Conservation (phyloP, 2,797 vertebrate genomes). For the Dryobates pubescens region DNA sequence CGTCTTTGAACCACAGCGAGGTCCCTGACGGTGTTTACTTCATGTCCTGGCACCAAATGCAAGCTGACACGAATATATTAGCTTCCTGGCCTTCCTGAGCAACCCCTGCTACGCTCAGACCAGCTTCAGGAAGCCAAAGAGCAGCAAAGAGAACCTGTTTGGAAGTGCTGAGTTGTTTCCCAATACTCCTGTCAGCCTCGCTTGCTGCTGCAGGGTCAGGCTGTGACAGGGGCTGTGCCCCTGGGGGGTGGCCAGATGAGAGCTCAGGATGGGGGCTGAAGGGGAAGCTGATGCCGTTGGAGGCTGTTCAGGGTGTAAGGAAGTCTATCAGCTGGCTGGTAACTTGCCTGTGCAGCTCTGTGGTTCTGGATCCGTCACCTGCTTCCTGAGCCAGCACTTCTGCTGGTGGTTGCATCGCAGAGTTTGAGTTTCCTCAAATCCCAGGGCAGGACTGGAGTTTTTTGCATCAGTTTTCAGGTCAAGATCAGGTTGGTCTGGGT, state of each 20-base stretch:
- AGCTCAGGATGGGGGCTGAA: fast-evolving
- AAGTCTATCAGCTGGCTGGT: background rate
- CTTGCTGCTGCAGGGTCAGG: background rate
- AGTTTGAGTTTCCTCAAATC: background rate
- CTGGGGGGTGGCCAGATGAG: fast-evolving
- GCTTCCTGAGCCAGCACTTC: background rate
- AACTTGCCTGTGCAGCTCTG: background rate
- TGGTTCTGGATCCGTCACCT: background rate
- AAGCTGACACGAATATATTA: constrained; percentile 63
- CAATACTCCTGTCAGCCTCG: background rate
- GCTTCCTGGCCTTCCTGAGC: constrained; percentile 55
- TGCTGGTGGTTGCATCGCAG: background rate
- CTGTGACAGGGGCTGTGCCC: background rate
- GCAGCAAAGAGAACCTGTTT: constrained; percentile 33
- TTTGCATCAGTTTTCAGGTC: background rate
- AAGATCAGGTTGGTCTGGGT: background rate
- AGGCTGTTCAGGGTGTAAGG: background rate
- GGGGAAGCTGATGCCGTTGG: background rate
- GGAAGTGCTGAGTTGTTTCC: constrained; percentile 26
- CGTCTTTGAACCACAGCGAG: constrained; percentile 62
- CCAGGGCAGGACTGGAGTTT: background rate
- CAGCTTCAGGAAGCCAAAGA: constrained; percentile 45
- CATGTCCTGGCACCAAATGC: constrained; percentile 57
- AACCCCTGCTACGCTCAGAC: constrained; percentile 31
- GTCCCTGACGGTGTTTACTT: constrained; percentile 66